These are phyloP conservation scores for Microcebus lehilahytsara DNA, from an alignment of 2,113 vertebrate species.

Conservation along the genomic window DNA sequence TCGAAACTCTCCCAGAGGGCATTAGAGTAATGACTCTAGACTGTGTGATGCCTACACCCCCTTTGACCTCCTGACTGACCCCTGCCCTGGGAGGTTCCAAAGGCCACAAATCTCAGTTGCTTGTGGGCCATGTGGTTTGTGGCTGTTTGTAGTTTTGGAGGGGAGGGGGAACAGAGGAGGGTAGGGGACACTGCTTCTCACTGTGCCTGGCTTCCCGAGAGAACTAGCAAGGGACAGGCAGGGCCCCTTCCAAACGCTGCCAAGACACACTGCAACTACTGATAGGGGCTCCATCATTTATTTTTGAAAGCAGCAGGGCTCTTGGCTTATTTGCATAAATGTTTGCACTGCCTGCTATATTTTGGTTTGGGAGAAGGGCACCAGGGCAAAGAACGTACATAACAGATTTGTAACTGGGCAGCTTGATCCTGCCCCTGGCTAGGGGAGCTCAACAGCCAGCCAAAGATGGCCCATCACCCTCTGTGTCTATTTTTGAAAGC, in stretches of 20 bases:
- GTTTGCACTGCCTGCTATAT: conserved; percentile 61
- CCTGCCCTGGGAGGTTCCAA: conserved; percentile 78
- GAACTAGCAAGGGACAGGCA: not conserved
- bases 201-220: conserved; percentile 48
- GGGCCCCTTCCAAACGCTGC: conserved; percentile 59
- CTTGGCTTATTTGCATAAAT: conserved; percentile 67
- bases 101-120: conserved; percentile 77
- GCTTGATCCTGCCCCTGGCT: not conserved
- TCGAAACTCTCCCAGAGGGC: conserved; percentile 74
- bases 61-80: conserved; percentile 77
- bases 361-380: conserved; percentile 55
- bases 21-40: conserved; percentile 77
- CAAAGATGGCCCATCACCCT: not conserved
- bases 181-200: conserved; percentile 65
- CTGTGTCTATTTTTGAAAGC: conserved; percentile 53
- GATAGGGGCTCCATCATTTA: conserved; percentile 63
- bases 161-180: not conserved
- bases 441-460: conserved; percentile 1
- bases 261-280: conserved; percentile 69
- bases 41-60: conserved; percentile 76
- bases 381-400: conserved; percentile 12
- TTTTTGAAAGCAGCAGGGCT: conserved; percentile 67
- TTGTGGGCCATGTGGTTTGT: conserved; percentile 79
- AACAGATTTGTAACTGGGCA: conserved; percentile 56
- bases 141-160: conserved; percentile 72